These are phyloP conservation scores for Schizaphis graminum DNA, from an alignment of 2,888 invertebrate genomes.

Conservation along the genomic window DNA sequence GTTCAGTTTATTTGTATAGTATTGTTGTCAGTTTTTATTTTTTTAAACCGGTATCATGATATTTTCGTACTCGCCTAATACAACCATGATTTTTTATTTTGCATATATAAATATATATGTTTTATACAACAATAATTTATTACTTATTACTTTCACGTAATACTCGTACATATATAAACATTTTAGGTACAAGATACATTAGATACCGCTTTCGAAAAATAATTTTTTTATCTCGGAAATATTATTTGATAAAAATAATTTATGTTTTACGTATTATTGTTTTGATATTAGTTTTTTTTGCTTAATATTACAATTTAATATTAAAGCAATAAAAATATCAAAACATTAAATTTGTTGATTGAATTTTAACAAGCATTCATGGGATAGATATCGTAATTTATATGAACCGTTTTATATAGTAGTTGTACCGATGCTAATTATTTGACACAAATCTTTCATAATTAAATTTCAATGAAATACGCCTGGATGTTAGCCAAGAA, in stretches of 20 bases:
- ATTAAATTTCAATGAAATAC: neutral
- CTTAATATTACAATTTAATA: neutral
- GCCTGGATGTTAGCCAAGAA: neutral
- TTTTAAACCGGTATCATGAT: constrained; percentile 13
- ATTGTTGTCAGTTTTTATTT: neutral
- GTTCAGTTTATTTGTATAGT: neutral
- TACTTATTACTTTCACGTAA: constrained; percentile 39
- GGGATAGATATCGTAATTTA: neutral
- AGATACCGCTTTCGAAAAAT: constrained; percentile 1
- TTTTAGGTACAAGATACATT: neutral
- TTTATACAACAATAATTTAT: constrained; percentile 18
- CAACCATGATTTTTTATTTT: neutral
- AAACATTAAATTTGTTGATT: neutral
- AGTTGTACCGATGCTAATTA: neutral
- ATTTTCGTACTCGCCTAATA: neutral
- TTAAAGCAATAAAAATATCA: neutral
- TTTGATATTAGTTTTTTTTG: neutral
- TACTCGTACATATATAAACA: neutral
- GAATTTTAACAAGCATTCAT: neutral
- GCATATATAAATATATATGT: neutral
- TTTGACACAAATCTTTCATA: constrained; percentile 29
- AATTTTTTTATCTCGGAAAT: neutral
- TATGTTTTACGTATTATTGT: neutral
- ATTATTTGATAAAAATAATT: neutral
- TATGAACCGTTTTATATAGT: neutral